Percentiles rank a stretch among this genome's conserved stretches.
These are phyloP conservation scores for Channa striata DNA, from an alignment of 2,797 vertebrate species.

Conservation along the genomic window DNA sequence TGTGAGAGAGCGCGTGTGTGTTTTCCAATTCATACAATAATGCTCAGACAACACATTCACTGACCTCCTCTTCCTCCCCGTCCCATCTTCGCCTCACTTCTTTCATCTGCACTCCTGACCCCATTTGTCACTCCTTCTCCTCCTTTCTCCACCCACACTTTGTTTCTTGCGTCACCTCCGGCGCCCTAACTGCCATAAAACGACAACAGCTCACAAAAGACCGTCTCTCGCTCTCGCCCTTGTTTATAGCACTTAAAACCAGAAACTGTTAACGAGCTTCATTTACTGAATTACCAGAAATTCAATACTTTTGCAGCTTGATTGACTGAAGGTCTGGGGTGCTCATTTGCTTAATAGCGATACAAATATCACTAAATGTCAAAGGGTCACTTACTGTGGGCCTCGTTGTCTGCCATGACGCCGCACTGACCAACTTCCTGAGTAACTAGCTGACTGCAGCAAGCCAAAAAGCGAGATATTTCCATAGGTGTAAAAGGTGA, in stretches of 20 bases:
- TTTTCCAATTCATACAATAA: constrained; percentile 51
- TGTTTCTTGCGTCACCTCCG: constrained; percentile 15
- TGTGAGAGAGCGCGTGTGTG: constrained; percentile 3
- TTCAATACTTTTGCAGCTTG: background rate
- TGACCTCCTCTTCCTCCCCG: constrained; percentile 48
- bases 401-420: constrained; percentile 5
- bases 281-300: constrained; percentile 35
- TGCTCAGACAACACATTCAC: constrained; percentile 34
- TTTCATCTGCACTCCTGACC: constrained; percentile 29
- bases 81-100: constrained; percentile 16
- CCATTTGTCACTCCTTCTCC: constrained; percentile 29
- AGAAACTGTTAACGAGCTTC: constrained; percentile 27
- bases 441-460: constrained; percentile 17
- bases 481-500: constrained; percentile 8
- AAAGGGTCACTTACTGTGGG: constrained; percentile 21
- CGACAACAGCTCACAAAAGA: background rate
- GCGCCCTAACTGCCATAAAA: background rate
- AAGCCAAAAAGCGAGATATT: constrained; percentile 6
- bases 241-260: background rate
- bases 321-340: constrained; percentile 11
- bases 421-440: constrained; percentile 20
- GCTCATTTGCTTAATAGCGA: constrained; percentile 42
- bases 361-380: constrained; percentile 38
- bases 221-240: constrained; percentile 1
- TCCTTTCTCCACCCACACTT: constrained; percentile 4